Evolutionary conservation across 2,888 invertebrate species (phyloP), one percentile per base, ranked within the genome.

Genomic region (Fabriciana adippe): DNA sequence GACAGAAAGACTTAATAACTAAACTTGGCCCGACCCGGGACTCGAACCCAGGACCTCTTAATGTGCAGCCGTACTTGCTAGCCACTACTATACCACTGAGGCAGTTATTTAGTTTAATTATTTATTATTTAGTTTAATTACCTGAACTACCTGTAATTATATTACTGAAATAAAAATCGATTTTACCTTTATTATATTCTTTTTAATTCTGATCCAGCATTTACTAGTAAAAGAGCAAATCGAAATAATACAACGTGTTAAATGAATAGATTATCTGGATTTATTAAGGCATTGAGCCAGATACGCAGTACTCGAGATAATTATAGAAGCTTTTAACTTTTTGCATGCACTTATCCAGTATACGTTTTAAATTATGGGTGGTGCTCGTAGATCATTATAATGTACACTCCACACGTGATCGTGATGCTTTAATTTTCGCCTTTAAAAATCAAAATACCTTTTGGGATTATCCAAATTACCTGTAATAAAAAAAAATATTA

Each of bases 311-410:
- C 54, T 55, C 35, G 21, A 55, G 60, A 60, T 66, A 60, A 66
- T 66, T 66, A 60, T 66, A 60, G 60, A 59, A 66, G 60, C 66
- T 66, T 66, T 66, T 66, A 66, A 60, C 66, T 66, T 66, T 66
- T 66, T 66, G 57, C 56, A 21, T 53, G 54, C 53, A 54, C 66
- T 60, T 66, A 54, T 47, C 18, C 45, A 14, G 53, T 55, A 21
- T 26, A 45, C 45, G 41, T 16, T 47, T 60, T 61, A 61, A 61
- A 41, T 50, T 66, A 50, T 61, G 66, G 35, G 55, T 55, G 47
- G 65, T 35, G 54, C 21, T 61, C 51, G 60, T 51, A 53, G 41
- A 53, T 61, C 61, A 61, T 66, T 55, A 48, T 61, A 61, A 50
- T 18, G 48, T 13, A n/a, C 21, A 14, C n/a, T 55, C 8, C 35